Evolutionary conservation across 2,113 vertebrate genomes (phyloP).

Genomic region (Ceuthmochares aereus): DNA sequence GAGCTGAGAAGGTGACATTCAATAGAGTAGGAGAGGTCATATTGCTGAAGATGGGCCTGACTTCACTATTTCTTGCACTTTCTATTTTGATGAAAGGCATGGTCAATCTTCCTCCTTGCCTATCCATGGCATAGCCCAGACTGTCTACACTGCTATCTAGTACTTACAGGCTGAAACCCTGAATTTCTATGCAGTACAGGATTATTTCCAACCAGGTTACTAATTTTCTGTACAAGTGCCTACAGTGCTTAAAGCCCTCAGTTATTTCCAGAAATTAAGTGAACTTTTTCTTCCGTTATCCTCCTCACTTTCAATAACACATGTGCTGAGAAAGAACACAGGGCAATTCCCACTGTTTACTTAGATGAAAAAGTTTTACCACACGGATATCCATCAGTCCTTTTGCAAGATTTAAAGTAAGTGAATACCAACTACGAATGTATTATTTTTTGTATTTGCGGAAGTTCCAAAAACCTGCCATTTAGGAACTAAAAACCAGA

Average conservation of each 20-base stretch:
- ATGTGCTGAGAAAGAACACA: neutral
- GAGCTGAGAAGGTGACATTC: neutral
- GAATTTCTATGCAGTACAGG: neutral
- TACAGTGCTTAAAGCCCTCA: neutral
- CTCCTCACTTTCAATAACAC: neutral
- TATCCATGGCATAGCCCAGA: neutral
- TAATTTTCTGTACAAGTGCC: neutral
- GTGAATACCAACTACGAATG: neutral
- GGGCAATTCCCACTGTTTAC: neutral
- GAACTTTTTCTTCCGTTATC: neutral
- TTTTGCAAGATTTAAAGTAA: neutral
- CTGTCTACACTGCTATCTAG: neutral
- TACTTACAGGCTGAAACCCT: neutral
- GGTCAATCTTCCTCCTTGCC: neutral
- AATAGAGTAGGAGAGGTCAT: neutral
- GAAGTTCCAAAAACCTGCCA: neutral
- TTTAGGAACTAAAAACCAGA: neutral
- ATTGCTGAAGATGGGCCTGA: neutral
- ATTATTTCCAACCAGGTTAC: neutral
- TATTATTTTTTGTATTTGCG: neutral
- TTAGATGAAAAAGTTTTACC: neutral
- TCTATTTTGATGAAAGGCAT: neutral
- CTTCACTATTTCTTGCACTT: neutral
- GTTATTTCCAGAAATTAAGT: neutral
- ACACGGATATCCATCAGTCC: neutral